Base-by-base conservation (phyloP, 2,113 vertebrate genomes). In the Saccopteryx leptura region DNA sequence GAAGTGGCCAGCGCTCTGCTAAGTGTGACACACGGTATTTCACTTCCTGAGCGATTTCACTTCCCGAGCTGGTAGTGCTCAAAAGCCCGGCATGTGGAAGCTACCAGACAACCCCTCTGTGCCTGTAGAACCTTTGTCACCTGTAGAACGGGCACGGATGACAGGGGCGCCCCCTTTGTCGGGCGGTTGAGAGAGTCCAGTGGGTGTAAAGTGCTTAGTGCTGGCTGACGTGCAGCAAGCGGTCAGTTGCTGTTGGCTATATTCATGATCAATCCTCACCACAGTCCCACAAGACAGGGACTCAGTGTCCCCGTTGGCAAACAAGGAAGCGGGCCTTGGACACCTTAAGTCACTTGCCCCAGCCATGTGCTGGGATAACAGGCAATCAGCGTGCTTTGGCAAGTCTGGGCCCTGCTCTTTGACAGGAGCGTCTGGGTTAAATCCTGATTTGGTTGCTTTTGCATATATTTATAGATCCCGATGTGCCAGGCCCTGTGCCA, bases 391-490 rank as follows among this genome's bases (percentile, higher is more conserved):
- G 9, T 6, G 54, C 39, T 48, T 78, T 28, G 48, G 10, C 26
- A 52, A 46, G 52, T 66, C 33, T 69, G 80, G 50, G 26, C 7
- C 48, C 63, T 61, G 19, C 78, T 74, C 18, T 68, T 50, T 9
- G 75, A 79, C 61, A 9, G 15, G 82, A n/a, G 31, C 54, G 48
- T 75, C 90, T 72, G 80, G 63, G 56, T 91, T 88, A 26, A 81
- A 60, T 68, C 31, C 78, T 24, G 58, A 11, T 31, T 60, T 1
- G 1, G 46, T 54, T 69, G 78, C 68, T 50, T 69, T 69, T 80
- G 33, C 19, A 13, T 54, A 2, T 56, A 74, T 61, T 76, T 91
- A 61, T 74, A 80, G 86, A 91, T 63, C 84, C 31, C 56, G 2
- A 0, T 4, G 86, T 91, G 61, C 61, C 75, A 94, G 89, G 52